Evolutionary conservation across 2,797 vertebrate genomes (phyloP), one percentile per base, ranked within the genome.

Genomic region (Sebastes taczanowskii): DNA sequence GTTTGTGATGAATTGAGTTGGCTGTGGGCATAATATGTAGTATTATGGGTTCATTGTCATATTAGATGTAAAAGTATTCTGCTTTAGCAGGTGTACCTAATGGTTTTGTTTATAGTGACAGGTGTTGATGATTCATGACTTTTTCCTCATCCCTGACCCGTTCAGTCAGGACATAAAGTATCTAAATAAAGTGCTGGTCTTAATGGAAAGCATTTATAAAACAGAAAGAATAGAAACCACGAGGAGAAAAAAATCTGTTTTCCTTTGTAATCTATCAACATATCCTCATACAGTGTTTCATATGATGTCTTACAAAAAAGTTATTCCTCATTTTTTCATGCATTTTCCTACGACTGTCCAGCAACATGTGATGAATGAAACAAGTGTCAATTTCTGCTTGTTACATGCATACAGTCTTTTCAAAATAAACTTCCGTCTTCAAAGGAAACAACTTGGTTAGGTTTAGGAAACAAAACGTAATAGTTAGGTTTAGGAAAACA

Each of bases 401-500:
- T 7, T 46, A 46, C 14, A 7, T 46, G 42, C 42, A 46, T 7
- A 18, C 14, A 46, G 14, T 46, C 14, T 46, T 46, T 46, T 46
- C 0, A 46, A 18, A 1, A 46, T 46, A 18, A 6, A 46, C 1
- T 16, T 18, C 38, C 3, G 14, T 46, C 38, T 46, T 16, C 38
- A 46, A 46, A 46, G 42, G 42, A 46, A 46, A 16, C 42, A 46
- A 46, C 2, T 46, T 7, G 1, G 42, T 46, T 46, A 46, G 42
- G 42, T 46, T 46, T 46, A 46, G 42, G 42, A 16, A 46, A 46
- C 14, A 18, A 46, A 46, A 46, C 42, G 0, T 3, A 0, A 0
- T 16, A 46, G 42, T 46, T 46, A 0, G 0, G 0, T 7, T 46
- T 46, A 46, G 6, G 42, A 46, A 46, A 46, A 7, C 6, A 6